Conservation (phyloP, 2,797 vertebrate genomes). For the Xerus rutilus region DNA sequence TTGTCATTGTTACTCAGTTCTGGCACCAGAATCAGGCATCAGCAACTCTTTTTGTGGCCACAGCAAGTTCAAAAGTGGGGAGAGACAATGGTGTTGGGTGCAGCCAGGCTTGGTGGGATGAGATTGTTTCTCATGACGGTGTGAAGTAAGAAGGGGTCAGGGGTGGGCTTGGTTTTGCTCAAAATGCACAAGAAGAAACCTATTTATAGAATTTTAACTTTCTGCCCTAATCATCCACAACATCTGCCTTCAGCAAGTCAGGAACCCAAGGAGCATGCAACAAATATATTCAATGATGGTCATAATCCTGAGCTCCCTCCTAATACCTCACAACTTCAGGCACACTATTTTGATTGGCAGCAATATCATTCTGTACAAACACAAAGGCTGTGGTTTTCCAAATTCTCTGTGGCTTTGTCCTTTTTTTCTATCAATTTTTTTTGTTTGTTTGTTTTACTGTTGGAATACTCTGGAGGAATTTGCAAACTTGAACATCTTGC, state of each 20-base stretch:
- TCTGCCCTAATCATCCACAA: not conserved
- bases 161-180: not conserved
- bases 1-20: not conserved
- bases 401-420: slow-evolving; percentile 4
- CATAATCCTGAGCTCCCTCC: not conserved
- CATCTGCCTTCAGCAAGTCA: not conserved
- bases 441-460: slow-evolving; percentile 35
- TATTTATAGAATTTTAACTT: not conserved
- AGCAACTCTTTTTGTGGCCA: not conserved
- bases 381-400: not conserved
- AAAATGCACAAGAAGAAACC: not conserved
- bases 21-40: not conserved
- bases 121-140: not conserved
- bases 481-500: slow-evolving; percentile 2
- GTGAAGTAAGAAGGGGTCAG: not conserved
- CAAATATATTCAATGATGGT: not conserved
- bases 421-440: not conserved
- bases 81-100: not conserved
- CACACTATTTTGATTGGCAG: not conserved
- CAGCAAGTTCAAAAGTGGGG: not conserved
- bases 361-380: not conserved
- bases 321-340: not conserved
- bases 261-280: not conserved
- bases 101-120: not conserved
- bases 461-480: slow-evolving; percentile 25